These are phyloP conservation scores for Pantherophis vulpinus DNA, from an alignment of 2,797 vertebrate genomes.

Conservation along the genomic window DNA sequence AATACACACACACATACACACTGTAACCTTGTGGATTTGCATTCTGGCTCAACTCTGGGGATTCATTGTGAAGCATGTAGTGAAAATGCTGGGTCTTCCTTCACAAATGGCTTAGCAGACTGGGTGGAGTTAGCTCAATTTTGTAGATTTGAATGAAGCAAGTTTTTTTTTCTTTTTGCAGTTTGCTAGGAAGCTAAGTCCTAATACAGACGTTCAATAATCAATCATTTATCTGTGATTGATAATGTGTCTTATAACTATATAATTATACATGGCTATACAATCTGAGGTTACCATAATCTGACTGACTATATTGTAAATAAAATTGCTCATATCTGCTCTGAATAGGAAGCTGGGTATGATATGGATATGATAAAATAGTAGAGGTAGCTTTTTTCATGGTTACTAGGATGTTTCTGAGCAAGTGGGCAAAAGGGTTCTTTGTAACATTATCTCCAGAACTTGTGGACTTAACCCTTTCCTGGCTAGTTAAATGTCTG, in stretches of 20 bases:
- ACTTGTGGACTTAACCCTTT: neutral
- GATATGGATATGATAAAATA: neutral
- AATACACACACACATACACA: neutral
- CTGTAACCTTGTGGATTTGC: neutral
- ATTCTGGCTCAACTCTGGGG: neutral
- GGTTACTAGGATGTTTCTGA: neutral
- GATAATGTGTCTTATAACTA: neutral
- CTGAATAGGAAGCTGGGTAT: neutral
- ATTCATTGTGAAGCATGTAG: neutral
- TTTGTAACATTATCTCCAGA: neutral
- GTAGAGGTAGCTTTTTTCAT: neutral
- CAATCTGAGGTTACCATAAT: neutral
- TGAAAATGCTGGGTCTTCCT: neutral
- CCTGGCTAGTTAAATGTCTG: neutral
- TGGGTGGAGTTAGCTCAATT: neutral
- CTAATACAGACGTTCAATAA: neutral
- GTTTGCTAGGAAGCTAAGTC: neutral
- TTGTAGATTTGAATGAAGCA: neutral
- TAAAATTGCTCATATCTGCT: neutral
- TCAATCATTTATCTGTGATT: neutral
- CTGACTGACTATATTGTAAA: neutral
- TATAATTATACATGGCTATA: neutral
- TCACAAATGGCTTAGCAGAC: neutral
- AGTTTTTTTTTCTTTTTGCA: neutral
- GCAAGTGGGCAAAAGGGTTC: neutral